Conservation (phyloP, 2,797 vertebrate genomes). For the Leptatherina wallacei region DNA sequence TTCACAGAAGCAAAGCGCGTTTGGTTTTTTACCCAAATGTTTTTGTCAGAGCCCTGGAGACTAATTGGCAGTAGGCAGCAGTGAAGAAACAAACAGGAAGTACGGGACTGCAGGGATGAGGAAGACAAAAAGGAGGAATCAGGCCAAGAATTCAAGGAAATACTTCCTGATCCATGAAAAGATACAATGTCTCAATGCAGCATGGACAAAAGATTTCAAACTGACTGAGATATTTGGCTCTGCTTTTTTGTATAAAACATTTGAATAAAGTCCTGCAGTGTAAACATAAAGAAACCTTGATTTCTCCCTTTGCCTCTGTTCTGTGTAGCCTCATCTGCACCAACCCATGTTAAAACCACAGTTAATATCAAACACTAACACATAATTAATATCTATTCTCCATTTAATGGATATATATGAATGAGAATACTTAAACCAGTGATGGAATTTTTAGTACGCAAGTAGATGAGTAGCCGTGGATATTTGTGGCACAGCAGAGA, state of each 20-base stretch:
- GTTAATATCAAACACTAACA: not conserved
- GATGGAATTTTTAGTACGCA: not conserved
- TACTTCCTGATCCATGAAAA: not conserved
- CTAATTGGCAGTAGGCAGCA: not conserved
- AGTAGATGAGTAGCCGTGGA: not conserved
- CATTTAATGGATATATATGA: not conserved
- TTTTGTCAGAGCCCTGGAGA: not conserved
- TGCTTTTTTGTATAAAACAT: slow-evolving; percentile 3
- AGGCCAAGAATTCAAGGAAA: not conserved
- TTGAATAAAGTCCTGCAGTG: not conserved
- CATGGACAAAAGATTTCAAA: slow-evolving; percentile 15
- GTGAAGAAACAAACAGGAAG: not conserved
- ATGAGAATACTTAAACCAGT: not conserved
- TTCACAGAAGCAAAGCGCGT: slow-evolving; percentile 11
- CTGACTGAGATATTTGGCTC: not conserved
- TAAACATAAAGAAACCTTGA: slow-evolving; percentile 6
- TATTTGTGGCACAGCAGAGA: slow-evolving; percentile 21
- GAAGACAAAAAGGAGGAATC: not conserved
- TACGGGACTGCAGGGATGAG: not conserved
- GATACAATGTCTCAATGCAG: not conserved
- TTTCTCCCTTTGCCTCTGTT: not conserved
- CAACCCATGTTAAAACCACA: not conserved
- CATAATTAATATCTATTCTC: not conserved
- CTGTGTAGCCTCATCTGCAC: not conserved
- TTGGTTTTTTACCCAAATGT: slow-evolving; percentile 8